Percentiles rank a stretch among this genome's conserved stretches.
phyloP scores from a whole-genome alignment of 2,113 vertebrate species.

The Sus scrofa region DNA sequence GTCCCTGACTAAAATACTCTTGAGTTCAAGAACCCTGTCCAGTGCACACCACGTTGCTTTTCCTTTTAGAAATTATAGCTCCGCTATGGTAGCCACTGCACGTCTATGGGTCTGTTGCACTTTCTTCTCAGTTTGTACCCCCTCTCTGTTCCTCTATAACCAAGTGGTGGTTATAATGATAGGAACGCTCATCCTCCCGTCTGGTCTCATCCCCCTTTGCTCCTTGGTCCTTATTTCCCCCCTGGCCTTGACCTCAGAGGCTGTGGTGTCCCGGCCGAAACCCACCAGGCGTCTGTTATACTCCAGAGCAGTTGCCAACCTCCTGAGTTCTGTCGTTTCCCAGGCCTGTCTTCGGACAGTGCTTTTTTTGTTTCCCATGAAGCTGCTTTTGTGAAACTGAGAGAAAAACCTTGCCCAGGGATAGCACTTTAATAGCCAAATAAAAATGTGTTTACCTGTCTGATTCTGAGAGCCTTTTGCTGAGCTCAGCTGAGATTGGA shows the following conservation, averaged over 20 bases:
- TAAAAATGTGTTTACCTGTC: conserved; percentile 83
- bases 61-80: conserved; percentile 62
- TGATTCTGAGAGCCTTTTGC: conserved; percentile 78
- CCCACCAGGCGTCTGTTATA: conserved; percentile 74
- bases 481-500: conserved; percentile 73
- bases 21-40: conserved; percentile 63
- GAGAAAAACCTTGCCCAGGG: conserved; percentile 80
- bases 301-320: conserved; percentile 73
- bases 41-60: conserved; percentile 67
- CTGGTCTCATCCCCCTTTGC: conserved; percentile 50
- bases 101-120: conserved; percentile 85
- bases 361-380: conserved; percentile 75
- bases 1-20: conserved; percentile 49
- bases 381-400: conserved; percentile 84
- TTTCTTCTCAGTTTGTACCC: conserved; percentile 86
- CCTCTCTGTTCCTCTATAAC: conserved; percentile 76
- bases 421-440: conserved; percentile 85
- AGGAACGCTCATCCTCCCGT: conserved; percentile 83
- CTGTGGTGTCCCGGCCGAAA: conserved; percentile 77
- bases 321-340: conserved; percentile 57
- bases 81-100: conserved; percentile 82
- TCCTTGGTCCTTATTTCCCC: conserved; percentile 66
- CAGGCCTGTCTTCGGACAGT: conserved; percentile 28
- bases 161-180: conserved; percentile 78
- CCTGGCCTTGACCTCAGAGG: conserved; percentile 85